These are phyloP conservation scores for Caenorhabditis sp. DNA, from an alignment of 2,888 invertebrate genomes.

Conservation along the genomic window DNA sequence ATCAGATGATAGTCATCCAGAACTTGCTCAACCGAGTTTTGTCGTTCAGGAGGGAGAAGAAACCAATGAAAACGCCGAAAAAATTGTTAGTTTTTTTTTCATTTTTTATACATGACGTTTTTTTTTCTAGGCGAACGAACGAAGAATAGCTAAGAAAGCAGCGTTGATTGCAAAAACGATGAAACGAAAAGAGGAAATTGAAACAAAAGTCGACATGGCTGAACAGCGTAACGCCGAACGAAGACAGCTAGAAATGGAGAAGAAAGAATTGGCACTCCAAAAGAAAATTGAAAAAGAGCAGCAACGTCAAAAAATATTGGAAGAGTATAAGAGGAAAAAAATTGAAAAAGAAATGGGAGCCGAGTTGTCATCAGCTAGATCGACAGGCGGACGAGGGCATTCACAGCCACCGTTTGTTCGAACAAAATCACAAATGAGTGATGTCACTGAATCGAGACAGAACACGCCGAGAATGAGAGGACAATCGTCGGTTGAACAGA, in stretches of 20 bases:
- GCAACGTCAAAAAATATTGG: slow-evolving; percentile 65
- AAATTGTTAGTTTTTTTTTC: slow-evolving; percentile 38
- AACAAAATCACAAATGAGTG: slow-evolving; percentile 63
- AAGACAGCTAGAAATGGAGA: slow-evolving; percentile 55
- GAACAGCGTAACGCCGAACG: slow-evolving; percentile 58
- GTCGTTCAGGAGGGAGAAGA: slow-evolving; percentile 35
- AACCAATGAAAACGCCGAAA: slow-evolving; percentile 54
- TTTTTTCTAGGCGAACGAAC: slow-evolving; percentile 44
- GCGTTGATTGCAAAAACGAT: slow-evolving; percentile 67
- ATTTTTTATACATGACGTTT: not conserved
- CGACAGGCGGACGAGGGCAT: slow-evolving; percentile 50
- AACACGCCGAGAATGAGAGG: slow-evolving; percentile 44
- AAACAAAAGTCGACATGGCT: slow-evolving; percentile 53
- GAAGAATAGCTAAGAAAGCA: slow-evolving; percentile 64
- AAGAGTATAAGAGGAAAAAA: slow-evolving; percentile 69
- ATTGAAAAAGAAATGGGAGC: slow-evolving; percentile 64
- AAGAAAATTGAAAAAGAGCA: slow-evolving; percentile 66
- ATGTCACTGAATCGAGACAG: slow-evolving; percentile 32
- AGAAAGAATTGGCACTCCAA: slow-evolving; percentile 64
- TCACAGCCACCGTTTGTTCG: slow-evolving; percentile 67
- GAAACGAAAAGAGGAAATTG: slow-evolving; percentile 65
- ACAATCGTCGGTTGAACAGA: slow-evolving; percentile 47
- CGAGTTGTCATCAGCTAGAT: slow-evolving; percentile 44
- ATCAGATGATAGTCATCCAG: slow-evolving; percentile 34
- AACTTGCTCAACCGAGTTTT: slow-evolving; percentile 22